Percentiles rank a stretch among this genome's conserved stretches.
Evolutionary conservation across 2,888 invertebrate species (phyloP).

Genomic region (Eustalomyia histrio): DNA sequence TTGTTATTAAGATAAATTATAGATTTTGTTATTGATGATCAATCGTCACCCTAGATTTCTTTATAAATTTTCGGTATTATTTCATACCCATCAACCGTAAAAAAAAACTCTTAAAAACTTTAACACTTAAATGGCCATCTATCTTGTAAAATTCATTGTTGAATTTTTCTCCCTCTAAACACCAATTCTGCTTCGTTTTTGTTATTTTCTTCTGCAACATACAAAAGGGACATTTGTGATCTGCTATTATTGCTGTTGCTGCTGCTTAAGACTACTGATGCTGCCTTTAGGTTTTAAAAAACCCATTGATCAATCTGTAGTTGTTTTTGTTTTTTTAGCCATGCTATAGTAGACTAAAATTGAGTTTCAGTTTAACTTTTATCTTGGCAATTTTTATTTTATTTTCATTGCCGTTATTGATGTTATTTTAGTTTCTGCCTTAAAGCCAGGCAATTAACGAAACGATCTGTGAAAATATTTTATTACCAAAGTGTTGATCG

Average conservation of each 20-base stretch:
- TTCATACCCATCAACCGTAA: slow-evolving; percentile 2
- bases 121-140: slow-evolving; percentile 57
- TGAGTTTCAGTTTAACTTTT: slow-evolving; percentile 18
- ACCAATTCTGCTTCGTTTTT: background rate
- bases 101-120: slow-evolving; percentile 10
- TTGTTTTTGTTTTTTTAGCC: background rate
- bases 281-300: slow-evolving; percentile 59
- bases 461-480: slow-evolving; percentile 66
- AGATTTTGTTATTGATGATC: slow-evolving; percentile 55
- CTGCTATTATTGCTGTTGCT: slow-evolving; percentile 45
- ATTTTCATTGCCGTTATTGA: slow-evolving; percentile 42
- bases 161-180: background rate
- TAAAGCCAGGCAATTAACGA: slow-evolving; percentile 64
- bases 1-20: slow-evolving; percentile 63
- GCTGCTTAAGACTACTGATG: slow-evolving; percentile 9
- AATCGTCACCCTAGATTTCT: slow-evolving; percentile 61
- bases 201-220: background rate
- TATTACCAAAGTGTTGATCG: slow-evolving; percentile 64
- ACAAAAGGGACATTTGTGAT: slow-evolving; percentile 61
- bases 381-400: slow-evolving; percentile 23
- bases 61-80: background rate
- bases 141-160: slow-evolving; percentile 33
- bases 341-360: background rate
- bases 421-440: slow-evolving; percentile 52
- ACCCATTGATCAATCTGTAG: slow-evolving; percentile 62